Evolutionary conservation across 2,797 vertebrate genomes (phyloP).

Genomic region (Gymnopithys bicolor): DNA sequence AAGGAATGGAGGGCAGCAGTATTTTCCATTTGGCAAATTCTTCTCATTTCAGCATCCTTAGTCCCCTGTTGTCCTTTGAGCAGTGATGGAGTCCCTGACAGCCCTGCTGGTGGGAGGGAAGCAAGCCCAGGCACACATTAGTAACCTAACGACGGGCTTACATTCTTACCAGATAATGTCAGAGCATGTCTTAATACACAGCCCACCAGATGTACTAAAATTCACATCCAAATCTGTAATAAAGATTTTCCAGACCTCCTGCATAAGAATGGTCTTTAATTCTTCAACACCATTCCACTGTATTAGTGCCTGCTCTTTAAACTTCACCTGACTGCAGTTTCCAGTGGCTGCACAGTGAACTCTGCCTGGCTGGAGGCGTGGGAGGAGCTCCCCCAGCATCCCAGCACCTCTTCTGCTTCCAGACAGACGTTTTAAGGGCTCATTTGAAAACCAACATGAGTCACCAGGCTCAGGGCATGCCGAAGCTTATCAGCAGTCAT

Average conservation of each 20-base stretch:
- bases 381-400: background rate
- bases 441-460: slow-evolving; percentile 14
- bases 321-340: background rate
- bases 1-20: background rate
- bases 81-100: background rate
- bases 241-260: slow-evolving; percentile 30
- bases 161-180: slow-evolving; percentile 31
- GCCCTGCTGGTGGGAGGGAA: slow-evolving; percentile 28
- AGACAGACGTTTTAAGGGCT: background rate
- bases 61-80: background rate
- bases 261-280: slow-evolving; percentile 20
- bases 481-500: slow-evolving; percentile 6
- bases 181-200: slow-evolving; percentile 25
- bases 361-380: background rate
- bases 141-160: slow-evolving; percentile 5
- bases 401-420: background rate
- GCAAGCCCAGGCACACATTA: slow-evolving; percentile 26
- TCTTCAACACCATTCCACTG: background rate
- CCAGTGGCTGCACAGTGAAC: background rate
- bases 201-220: slow-evolving; percentile 35
- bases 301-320: background rate
- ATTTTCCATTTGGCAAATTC: background rate
- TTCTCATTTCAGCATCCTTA: slow-evolving; percentile 1
- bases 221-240: slow-evolving; percentile 22
- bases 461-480: background rate